Conservation (phyloP, 2,113 vertebrate species). For the Eulemur macaco region DNA sequence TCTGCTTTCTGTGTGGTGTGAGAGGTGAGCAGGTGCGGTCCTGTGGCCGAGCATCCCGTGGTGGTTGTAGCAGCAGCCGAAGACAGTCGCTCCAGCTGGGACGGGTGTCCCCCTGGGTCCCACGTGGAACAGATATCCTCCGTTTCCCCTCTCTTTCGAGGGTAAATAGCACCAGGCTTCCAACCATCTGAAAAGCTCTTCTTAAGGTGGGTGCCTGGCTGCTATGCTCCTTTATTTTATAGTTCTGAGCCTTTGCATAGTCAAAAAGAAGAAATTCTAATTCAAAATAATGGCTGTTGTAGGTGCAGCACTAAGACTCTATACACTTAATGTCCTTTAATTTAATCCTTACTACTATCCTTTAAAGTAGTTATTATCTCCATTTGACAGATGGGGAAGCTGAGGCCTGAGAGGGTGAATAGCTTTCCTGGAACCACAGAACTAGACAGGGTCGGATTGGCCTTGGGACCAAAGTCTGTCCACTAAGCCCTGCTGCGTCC, state of each 20-base stretch:
- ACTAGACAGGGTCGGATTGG: neutral
- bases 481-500: fast-evolving
- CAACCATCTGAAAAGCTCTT: neutral
- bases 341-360: neutral
- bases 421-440: neutral
- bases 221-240: neutral
- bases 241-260: constrained; percentile 1
- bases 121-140: neutral
- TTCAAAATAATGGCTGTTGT: neutral
- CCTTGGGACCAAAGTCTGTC: neutral
- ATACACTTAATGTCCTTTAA: neutral
- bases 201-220: neutral
- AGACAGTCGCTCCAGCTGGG: neutral
- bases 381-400: neutral
- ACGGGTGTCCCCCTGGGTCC: neutral
- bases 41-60: neutral
- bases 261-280: neutral
- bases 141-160: neutral
- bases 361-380: neutral
- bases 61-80: neutral
- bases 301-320: neutral
- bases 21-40: neutral
- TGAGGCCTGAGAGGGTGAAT: neutral
- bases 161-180: neutral
- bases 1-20: neutral